phyloP scores from a whole-genome alignment of 2,797 vertebrate species.

The Rhynchonycteris naso region DNA sequence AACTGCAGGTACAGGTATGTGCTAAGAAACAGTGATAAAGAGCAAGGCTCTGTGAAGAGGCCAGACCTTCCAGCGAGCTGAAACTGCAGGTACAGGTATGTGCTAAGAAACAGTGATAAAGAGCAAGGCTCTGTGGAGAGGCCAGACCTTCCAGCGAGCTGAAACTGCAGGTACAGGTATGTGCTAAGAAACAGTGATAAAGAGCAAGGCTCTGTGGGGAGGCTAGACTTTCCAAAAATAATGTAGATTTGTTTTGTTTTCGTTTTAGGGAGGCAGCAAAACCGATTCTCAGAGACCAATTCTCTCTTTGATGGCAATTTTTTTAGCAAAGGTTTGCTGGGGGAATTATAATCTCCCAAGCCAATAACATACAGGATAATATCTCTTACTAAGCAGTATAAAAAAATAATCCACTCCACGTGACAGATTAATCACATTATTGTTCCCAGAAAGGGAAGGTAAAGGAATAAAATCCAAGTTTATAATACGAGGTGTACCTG shows the following conservation, averaged over 20 bases:
- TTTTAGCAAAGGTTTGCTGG: neutral
- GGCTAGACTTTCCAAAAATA: neutral
- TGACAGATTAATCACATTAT: too few species aligned
- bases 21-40: neutral
- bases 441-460: too few species aligned
- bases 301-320: neutral
- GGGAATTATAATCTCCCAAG: neutral
- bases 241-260: neutral
- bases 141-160: too few species aligned
- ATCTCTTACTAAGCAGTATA: too few species aligned
- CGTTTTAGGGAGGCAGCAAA: neutral
- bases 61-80: too few species aligned
- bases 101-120: neutral
- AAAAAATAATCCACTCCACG: too few species aligned
- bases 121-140: neutral
- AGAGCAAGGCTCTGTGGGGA: neutral
- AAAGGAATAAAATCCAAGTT: too few species aligned
- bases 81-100: neutral
- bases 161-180: neutral
- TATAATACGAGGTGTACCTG: too few species aligned
- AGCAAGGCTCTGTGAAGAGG: neutral
- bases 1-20: neutral
- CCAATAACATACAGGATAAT: neutral
- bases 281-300: neutral
- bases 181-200: neutral